Base-by-base conservation (phyloP, 2,888 invertebrate species). In the Catocala nupta region DNA sequence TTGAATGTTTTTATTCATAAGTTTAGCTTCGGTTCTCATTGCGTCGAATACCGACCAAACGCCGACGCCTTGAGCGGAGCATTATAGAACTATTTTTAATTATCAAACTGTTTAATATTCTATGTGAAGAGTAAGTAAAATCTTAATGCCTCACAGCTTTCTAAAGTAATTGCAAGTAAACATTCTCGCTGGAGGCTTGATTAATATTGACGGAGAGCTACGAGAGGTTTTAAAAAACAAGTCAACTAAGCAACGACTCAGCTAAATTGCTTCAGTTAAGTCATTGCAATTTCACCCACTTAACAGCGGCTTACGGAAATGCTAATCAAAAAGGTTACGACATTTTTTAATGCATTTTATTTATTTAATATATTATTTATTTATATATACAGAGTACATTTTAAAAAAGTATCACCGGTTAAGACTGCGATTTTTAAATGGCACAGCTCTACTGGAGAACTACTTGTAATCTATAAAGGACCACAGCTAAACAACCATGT, bases 21-120 rank as follows among this genome's bases (percentile, higher is more conserved):
- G 36, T 39, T 39, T 39, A 8, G 8, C 36, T 39, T 39, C 36
- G 9, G 9, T 1, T 7, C 36, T 1, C 36, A 9, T 9, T 39
- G 36, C 36, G 36, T 39, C 36, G 36, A 39, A 39, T 39, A 9
- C 36, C 36, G 2, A 9, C 36, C 8, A 0, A 9, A 39, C 9
- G 9, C 9, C 36, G 8, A 39, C 6, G 36, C 36, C 2, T 39
- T 9, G 25, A 25, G 25, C 25, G 25, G 25, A 39, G 36, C 36
- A 39, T 53, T 67, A 60, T 64, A 65, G 70, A 78, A 78, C 73
- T 74, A 80, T 79, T 77, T 81, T 81, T 80, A 83, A 82, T 83
- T 78, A 80, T 65, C 60, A 59, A 65, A 66, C 62, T 74, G 69
- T 77, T 78, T 82, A 75, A 81, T 80, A 77, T 82, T 76, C 81